phyloP scores from a whole-genome alignment of 2,888 invertebrate genomes.

The Amaurobius ferox region DNA sequence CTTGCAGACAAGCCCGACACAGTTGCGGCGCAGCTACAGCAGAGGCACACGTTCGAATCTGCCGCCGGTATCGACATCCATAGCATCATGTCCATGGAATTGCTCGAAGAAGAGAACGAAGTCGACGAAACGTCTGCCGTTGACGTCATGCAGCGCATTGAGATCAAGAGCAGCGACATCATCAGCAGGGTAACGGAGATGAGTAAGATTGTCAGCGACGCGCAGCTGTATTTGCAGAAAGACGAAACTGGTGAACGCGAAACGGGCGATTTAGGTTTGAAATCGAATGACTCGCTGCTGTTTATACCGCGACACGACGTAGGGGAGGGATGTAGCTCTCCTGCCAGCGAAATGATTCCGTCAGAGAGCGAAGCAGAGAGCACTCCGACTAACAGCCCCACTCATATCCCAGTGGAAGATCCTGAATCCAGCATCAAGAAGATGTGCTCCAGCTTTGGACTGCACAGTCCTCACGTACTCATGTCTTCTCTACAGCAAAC shows the following conservation, averaged over 20 bases:
- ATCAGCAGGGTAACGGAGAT: slow-evolving; percentile 87
- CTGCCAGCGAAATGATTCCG: slow-evolving; percentile 73
- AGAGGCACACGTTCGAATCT: slow-evolving; percentile 1
- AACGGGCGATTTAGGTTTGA: slow-evolving; percentile 80
- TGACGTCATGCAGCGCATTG: slow-evolving; percentile 39
- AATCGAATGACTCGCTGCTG: slow-evolving; percentile 89
- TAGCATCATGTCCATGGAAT: slow-evolving; percentile 86
- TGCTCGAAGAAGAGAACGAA: slow-evolving; percentile 80
- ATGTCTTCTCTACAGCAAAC: slow-evolving; percentile 72
- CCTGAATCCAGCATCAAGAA: slow-evolving; percentile 66
- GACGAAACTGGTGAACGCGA: slow-evolving; percentile 77
- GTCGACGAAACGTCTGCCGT: slow-evolving; percentile 5
- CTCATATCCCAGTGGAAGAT: slow-evolving; percentile 79
- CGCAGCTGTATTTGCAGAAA: slow-evolving; percentile 83
- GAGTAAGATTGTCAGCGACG: slow-evolving; percentile 88
- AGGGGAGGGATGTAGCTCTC: slow-evolving; percentile 23
- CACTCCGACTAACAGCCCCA: slow-evolving; percentile 88
- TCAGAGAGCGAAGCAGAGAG: slow-evolving; percentile 92
- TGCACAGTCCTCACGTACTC: slow-evolving; percentile 87
- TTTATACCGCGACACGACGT: slow-evolving; percentile 79
- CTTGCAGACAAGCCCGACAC: slow-evolving; percentile 5
- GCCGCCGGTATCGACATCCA: slow-evolving; percentile 82
- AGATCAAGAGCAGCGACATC: slow-evolving; percentile 82
- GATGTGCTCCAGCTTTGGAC: slow-evolving; percentile 85
- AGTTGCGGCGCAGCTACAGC: background rate